These are phyloP conservation scores for Schrankia costaestrigalis DNA, from an alignment of 2,888 invertebrate species.

Conservation along the genomic window DNA sequence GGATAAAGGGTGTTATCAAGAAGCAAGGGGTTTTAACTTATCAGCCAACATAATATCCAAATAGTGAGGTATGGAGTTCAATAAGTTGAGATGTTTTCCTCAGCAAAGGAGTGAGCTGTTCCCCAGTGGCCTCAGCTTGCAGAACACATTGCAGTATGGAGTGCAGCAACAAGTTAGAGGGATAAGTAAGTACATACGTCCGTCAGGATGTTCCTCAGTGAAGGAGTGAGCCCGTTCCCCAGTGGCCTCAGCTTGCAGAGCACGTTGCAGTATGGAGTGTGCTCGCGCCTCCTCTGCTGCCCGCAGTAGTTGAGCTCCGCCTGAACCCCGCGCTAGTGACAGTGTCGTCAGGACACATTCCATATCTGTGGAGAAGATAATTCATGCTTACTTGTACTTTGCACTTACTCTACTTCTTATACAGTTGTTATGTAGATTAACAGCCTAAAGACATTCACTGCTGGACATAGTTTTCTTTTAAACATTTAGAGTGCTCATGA, in stretches of 20 bases:
- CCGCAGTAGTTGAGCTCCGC: constrained; percentile 82
- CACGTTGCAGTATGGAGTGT: constrained; percentile 90
- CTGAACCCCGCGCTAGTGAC: constrained; percentile 86
- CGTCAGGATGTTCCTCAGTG: constrained; percentile 91
- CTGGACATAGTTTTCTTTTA: too few species aligned
- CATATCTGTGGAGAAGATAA: constrained; percentile 80
- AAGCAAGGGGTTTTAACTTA: too few species aligned
- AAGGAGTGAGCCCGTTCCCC: constrained; percentile 81
- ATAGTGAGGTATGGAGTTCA: too few species aligned
- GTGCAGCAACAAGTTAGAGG: background rate
- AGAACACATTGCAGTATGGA: constrained; percentile 83
- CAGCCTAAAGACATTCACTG: too few species aligned
- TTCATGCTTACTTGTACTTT: too few species aligned
- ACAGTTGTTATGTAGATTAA: too few species aligned
- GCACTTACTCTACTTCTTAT: too few species aligned
- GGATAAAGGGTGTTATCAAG: too few species aligned
- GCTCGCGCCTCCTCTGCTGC: constrained; percentile 88
- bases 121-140: constrained; percentile 85
- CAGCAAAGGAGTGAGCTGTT: constrained; percentile 83
- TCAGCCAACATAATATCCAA: too few species aligned
- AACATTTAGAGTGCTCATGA: too few species aligned
- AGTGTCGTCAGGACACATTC: constrained; percentile 94
- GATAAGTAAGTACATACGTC: constrained; percentile 9
- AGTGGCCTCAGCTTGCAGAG: constrained; percentile 87
- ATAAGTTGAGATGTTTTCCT: constrained; percentile 88